Evolutionary conservation across 2,888 invertebrate species (phyloP), one percentile per base, ranked within the genome.

Genomic region (Eilema depressum): DNA sequence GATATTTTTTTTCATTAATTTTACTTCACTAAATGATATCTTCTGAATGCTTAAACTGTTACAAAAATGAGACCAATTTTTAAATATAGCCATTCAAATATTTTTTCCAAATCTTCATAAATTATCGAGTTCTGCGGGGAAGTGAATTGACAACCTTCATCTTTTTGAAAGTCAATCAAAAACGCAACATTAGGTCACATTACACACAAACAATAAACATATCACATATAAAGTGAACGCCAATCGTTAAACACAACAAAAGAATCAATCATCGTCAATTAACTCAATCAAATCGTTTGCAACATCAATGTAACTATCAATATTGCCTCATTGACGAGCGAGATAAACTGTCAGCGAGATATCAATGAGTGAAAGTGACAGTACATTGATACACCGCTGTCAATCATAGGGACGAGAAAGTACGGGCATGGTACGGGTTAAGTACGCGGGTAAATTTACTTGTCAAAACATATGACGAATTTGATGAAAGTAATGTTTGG

Each of bases 391-490:
- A 80, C 77, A 76, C 71, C 62, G 74, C 79, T 77, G 82, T 78
- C 88, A 86, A 86, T 88, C 88, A 85, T 67, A 61, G 70, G 73
- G 28, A 57, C 66, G 75, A 84, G 86, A 87, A 86, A 87, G 83
- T 76, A 79, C 33, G 33, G 33, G 33, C 33, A 37, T 12, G 33
- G 33, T 37, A 37, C 73, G 76, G 79, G 75, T 66, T 76, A 80
- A 82, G 76, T 81, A 80, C 79, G 67, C 70, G 69, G 69, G 86
- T 84, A 82, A 88, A 89, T 88, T 88, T 88, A 83, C 85, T 83
- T 87, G 88, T 88, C 89, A 87, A 85, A 87, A 85, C 83, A 82
- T 85, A 81, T 86, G 87, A 86, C 83, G 85, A 87, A 84, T 84
- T 82, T 74, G 84, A 88, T 84, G 88, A 88, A 85, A 88, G 88